Evolutionary conservation across 2,888 invertebrate genomes (phyloP), one percentile per base, ranked within the genome.

Genomic region (Pinctada fucata): DNA sequence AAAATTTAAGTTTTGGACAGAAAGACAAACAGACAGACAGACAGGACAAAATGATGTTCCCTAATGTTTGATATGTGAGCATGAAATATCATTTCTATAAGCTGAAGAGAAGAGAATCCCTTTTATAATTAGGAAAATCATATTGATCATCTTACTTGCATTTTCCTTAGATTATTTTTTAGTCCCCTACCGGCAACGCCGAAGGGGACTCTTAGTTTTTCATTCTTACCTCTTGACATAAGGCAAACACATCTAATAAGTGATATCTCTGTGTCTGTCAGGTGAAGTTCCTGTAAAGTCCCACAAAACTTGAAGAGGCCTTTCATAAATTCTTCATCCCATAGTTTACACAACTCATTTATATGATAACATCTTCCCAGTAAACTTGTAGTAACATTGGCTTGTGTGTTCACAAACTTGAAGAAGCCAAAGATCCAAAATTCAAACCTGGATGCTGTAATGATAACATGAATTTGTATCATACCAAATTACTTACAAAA

Each of bases 391-490:
- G 83, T 84, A 13, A 91, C 86, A 6, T 80, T 77, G 4, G 89
- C 78, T 4, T 90, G 87, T 0, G 66, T 47, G 80, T 88, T 89
- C 73, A 90, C 83, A 48, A 89, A 88, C 52, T 85, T 84, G 82
- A 86, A 88, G 45, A 85, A 85, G 8, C 90, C 86, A 47, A 90
- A 78, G 80, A 89, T 85, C 88, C 90, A 90, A 66, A 88, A 84
- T 76, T 91, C 91, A 81, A 90, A 90, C 67, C 91, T 81, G 2
- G 90, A 88, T 65, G 80, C 91, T 91, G 85, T 1, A 85, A 81
- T 68, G 82, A 51, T 73, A 5, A 65, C n/a, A 58, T 31, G 31
- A 31, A 31, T 31, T 31, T 31, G 31, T 31, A 31, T 31, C 31
- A 31, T 31, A 31, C 31, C 31, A 31, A 31, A 31, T 31, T 31